A percentile compares a stretch with the other conserved stretches of the same genome.
Evolutionary conservation across 2,797 vertebrate species (phyloP).

Genomic region (Morus bassanus): DNA sequence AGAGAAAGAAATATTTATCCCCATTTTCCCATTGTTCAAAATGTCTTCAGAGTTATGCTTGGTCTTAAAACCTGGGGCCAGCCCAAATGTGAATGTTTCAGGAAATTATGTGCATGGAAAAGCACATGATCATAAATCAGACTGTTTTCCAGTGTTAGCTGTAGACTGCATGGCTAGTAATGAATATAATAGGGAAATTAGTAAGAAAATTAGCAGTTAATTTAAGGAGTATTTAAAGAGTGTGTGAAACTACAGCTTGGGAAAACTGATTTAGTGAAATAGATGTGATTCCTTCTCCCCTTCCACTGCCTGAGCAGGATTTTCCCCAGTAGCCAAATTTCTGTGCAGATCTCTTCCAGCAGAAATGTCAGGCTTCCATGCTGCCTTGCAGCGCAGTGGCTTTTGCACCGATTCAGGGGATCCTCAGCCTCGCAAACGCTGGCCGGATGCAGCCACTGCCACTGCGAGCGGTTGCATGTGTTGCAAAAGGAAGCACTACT

Average conservation of each 20-base stretch:
- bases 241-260: slow-evolving; percentile 41
- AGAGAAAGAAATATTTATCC: background rate
- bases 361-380: rapidly evolving
- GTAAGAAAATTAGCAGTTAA: slow-evolving; percentile 61
- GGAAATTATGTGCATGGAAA: slow-evolving; percentile 58
- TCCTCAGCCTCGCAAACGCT: background rate
- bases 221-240: slow-evolving; percentile 44
- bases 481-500: background rate
- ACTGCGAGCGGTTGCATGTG: rapidly evolving
- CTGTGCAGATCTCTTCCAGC: background rate
- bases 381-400: background rate
- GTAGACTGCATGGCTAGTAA: slow-evolving; percentile 43
- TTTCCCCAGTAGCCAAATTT: background rate
- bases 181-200: slow-evolving; percentile 56
- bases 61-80: slow-evolving; percentile 26
- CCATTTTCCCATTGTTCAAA: slow-evolving; percentile 16
- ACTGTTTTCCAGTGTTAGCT: slow-evolving; percentile 34
- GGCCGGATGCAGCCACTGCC: background rate
- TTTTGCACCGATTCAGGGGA: background rate
- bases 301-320: background rate
- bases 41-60: background rate
- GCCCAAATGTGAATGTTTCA: slow-evolving; percentile 45
- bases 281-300: background rate
- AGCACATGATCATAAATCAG: slow-evolving; percentile 45
- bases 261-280: slow-evolving; percentile 17